A percentile compares a stretch with the other conserved stretches of the same genome.
These are phyloP conservation scores for Hydra vulgaris DNA, from an alignment of 30 jellyfish, hydroid and myxozoan genomes.

Conservation along the genomic window DNA sequence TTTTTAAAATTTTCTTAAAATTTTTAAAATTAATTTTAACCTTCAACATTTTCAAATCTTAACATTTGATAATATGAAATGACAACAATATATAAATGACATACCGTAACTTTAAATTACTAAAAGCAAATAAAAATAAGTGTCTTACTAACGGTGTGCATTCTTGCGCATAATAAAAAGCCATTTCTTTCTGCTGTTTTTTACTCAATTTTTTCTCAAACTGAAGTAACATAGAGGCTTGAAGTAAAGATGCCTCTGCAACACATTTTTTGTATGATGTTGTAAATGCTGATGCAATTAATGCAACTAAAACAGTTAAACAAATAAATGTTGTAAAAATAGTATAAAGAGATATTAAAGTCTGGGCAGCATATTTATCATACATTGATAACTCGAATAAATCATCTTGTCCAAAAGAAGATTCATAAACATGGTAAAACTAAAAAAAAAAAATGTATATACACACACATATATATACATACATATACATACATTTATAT, in stretches of 20 bases:
- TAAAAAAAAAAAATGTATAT: slow-evolving; percentile 1
- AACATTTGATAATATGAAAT: no score
- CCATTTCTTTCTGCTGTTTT: slow-evolving; percentile 10
- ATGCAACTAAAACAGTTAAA: slow-evolving; percentile 17
- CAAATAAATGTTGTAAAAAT: slow-evolving; percentile 11
- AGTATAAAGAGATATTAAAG: slow-evolving; percentile 11
- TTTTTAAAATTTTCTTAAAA: no score
- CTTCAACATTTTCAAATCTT: no score
- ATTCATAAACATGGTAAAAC: slow-evolving; percentile 15
- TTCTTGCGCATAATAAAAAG: slow-evolving; percentile 2
- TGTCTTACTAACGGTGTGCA: slow-evolving; percentile 24
- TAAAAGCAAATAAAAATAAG: no score
- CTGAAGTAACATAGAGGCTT: slow-evolving; percentile 18
- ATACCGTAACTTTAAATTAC: no score
- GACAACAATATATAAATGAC: no score
- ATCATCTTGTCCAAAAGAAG: slow-evolving; percentile 23
- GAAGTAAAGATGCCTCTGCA: slow-evolving; percentile 25
- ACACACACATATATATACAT: no score
- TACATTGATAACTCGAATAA: background rate
- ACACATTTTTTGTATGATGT: slow-evolving; percentile 12
- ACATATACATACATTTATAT: no score
- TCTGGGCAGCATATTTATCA: slow-evolving; percentile 17
- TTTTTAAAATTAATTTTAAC: no score
- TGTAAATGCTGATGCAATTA: slow-evolving; percentile 23
- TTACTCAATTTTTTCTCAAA: slow-evolving; percentile 26